A percentile compares a stretch with the other conserved stretches of the same genome.
phyloP scores from a whole-genome alignment of 2,113 vertebrate genomes.

The Myrmophylax atrothorax region DNA sequence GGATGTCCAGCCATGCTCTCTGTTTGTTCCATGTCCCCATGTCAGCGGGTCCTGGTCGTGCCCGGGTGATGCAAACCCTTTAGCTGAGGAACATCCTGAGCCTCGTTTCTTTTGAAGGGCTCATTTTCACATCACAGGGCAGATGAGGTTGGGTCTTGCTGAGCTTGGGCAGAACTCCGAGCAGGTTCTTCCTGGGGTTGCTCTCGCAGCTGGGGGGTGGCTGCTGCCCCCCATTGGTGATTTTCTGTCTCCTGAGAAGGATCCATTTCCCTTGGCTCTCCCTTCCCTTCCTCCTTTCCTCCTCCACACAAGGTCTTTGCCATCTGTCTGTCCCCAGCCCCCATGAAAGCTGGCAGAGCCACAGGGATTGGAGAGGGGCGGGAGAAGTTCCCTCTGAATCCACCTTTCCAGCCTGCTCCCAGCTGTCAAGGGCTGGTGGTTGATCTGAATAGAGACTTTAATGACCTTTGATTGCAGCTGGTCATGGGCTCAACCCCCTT shows the following conservation, averaged over 20 bases:
- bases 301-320: not conserved
- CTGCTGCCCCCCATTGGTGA: not conserved
- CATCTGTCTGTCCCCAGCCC: not conserved
- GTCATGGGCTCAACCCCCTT: not conserved
- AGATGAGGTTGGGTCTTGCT: not conserved
- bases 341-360: constrained; percentile 5
- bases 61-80: not conserved
- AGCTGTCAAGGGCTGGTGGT: not conserved
- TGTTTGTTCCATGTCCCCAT: accelerated
- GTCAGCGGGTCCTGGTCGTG: accelerated
- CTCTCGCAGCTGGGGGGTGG: not conserved
- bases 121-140: accelerated
- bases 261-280: not conserved
- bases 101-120: not conserved
- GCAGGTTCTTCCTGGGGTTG: not conserved
- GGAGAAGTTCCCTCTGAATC: not conserved
- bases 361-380: accelerated
- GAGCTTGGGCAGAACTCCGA: not conserved
- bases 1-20: not conserved
- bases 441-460: not conserved
- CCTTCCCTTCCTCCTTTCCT: not conserved
- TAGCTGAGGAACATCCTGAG: not conserved
- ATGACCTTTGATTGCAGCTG: not conserved
- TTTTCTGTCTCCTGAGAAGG: not conserved
- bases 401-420: not conserved